Conservation (phyloP, 2,888 invertebrate species). For the Didymodactylos carnosus region DNA sequence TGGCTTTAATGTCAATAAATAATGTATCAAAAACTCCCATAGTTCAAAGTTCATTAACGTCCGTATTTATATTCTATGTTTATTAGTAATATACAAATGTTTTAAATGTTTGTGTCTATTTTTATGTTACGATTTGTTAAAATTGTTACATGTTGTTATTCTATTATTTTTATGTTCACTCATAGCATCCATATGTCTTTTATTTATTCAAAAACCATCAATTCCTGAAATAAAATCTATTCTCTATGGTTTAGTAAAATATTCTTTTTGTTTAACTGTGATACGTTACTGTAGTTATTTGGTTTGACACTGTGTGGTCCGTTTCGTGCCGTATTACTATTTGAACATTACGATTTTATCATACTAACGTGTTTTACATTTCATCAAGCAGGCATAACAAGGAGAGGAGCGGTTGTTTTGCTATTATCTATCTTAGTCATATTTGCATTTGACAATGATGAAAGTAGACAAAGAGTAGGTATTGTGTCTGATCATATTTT, state of each 20-base stretch:
- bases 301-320: conserved; percentile 8
- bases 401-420: background rate
- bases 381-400: background rate
- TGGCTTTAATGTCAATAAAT: too few species aligned
- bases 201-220: background rate
- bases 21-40: too few species aligned
- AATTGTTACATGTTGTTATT: conserved; percentile 2
- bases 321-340: background rate
- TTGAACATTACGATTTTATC: conserved; percentile 3
- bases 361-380: background rate
- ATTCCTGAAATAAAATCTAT: background rate
- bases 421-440: background rate
- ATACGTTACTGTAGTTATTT: background rate
- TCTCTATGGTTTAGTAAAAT: background rate
- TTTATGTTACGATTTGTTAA: conserved; percentile 3
- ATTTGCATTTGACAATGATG: conserved; percentile 8
- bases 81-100: conserved; percentile 2
- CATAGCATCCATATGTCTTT: background rate
- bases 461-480: too few species aligned
- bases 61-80: background rate
- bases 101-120: conserved; percentile 3
- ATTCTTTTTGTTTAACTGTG: background rate
- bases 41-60: too few species aligned
- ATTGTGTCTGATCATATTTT: too few species aligned
- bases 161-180: conserved; percentile 1